Percentiles rank a stretch among this genome's conserved stretches.
phyloP scores from a whole-genome alignment of 2,888 invertebrate genomes.

The Adelognathus sp. region DNA sequence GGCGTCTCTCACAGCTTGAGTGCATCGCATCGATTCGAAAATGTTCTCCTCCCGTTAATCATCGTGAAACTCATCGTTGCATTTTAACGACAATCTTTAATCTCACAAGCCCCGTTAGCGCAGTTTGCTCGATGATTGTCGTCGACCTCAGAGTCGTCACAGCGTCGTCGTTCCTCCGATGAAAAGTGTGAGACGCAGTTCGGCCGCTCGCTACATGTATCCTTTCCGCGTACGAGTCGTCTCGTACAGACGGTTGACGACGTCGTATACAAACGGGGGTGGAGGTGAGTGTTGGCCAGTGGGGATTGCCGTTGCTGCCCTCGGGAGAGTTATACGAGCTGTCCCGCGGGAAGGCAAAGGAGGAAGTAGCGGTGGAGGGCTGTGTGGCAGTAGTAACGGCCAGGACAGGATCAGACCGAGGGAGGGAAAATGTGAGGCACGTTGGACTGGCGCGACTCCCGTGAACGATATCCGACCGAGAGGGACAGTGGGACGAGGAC shows the following conservation, averaged over 20 bases:
- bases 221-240: slow-evolving; percentile 31
- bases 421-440: slow-evolving; percentile 17
- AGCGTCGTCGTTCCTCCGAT: neutral
- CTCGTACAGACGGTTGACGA: slow-evolving; percentile 43
- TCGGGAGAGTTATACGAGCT: slow-evolving; percentile 62
- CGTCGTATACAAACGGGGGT: slow-evolving; percentile 39
- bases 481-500: slow-evolving; percentile 61
- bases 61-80: neutral
- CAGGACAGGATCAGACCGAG: slow-evolving; percentile 20
- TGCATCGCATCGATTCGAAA: neutral
- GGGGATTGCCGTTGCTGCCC: slow-evolving; percentile 59
- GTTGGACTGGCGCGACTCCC: slow-evolving; percentile 38
- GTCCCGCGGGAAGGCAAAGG: slow-evolving; percentile 49
- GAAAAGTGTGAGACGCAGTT: neutral
- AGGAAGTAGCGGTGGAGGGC: neutral
- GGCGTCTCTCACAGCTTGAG: neutral
- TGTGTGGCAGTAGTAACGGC: slow-evolving; percentile 32
- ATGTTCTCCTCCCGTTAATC: neutral
- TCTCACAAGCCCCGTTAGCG: neutral
- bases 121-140: neutral
- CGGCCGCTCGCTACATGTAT: neutral
- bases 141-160: neutral
- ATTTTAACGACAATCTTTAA: neutral
- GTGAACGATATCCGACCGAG: slow-evolving; percentile 36
- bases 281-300: slow-evolving; percentile 23